These are phyloP conservation scores for Manis pentadactyla DNA, from an alignment of 2,797 vertebrate species.

Conservation along the genomic window DNA sequence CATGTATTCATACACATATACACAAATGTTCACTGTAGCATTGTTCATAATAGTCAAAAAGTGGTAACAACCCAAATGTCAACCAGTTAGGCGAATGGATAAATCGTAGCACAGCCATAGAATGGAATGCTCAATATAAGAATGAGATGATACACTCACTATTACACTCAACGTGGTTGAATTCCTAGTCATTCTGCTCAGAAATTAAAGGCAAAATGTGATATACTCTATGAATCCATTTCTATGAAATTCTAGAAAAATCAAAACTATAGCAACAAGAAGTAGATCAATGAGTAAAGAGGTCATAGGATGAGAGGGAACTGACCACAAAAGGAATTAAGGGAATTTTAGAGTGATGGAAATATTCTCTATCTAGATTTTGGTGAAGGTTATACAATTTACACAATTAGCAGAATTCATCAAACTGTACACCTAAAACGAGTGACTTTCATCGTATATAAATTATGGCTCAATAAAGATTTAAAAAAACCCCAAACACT, in stretches of 20 bases:
- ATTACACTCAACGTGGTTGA: not conserved
- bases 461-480: conserved; percentile 44
- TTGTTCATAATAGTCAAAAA: conserved; percentile 2
- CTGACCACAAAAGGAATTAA: not conserved
- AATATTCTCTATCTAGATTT: conserved; percentile 34
- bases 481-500: conserved; percentile 3
- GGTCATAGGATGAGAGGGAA: no score
- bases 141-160: not conserved
- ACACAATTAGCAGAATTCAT: conserved; percentile 25
- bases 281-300: not conserved
- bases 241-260: conserved; percentile 24
- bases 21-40: not conserved
- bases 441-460: conserved; percentile 20
- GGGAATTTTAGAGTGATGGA: not conserved
- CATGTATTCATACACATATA: not conserved
- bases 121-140: not conserved
- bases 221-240: not conserved
- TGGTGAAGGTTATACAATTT: conserved; percentile 18
- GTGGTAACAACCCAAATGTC: not conserved
- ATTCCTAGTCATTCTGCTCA: not conserved
- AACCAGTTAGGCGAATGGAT: not conserved
- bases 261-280: not conserved
- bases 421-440: not conserved
- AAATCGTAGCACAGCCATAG: not conserved
- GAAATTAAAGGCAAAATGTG: conserved; percentile 28